These are phyloP conservation scores for Epistrophe eligans DNA, from an alignment of 2,888 invertebrate species.

Conservation along the genomic window DNA sequence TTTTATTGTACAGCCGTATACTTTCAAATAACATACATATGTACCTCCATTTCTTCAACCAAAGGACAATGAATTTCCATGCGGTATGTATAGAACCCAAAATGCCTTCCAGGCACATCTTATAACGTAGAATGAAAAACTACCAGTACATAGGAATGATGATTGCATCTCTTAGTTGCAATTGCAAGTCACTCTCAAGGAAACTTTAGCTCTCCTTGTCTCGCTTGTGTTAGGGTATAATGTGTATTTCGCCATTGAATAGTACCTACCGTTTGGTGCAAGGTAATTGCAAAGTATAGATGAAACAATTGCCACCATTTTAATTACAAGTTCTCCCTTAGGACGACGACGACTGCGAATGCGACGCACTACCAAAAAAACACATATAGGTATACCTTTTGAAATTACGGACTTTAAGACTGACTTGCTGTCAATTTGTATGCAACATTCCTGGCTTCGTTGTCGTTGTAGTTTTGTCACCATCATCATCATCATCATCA, in stretches of 20 bases:
- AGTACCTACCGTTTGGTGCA: constrained; percentile 29
- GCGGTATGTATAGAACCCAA: constrained; percentile 1
- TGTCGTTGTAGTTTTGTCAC: background rate
- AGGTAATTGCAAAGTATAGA: constrained; percentile 53
- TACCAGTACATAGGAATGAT: background rate
- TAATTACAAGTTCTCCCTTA: constrained; percentile 56
- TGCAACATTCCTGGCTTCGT: background rate
- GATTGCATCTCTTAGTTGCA: constrained; percentile 46
- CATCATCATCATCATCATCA: background rate
- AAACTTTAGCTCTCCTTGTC: background rate
- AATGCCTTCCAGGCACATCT: constrained; percentile 38
- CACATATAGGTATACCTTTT: background rate
- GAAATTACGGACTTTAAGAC: constrained; percentile 24
- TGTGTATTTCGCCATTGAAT: constrained; percentile 22
- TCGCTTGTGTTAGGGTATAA: background rate
- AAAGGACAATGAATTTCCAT: constrained; percentile 52
- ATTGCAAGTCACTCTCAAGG: constrained; percentile 4
- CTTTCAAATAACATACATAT: no score
- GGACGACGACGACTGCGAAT: background rate
- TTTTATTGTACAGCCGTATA: no score
- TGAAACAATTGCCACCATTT: constrained; percentile 69
- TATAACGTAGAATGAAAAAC: background rate
- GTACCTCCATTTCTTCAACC: background rate
- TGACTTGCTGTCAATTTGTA: constrained; percentile 63
- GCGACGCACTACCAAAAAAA: constrained; percentile 13